Percentiles rank a stretch among this genome's conserved stretches.
These are phyloP conservation scores for Folsomia candida DNA, from an alignment of 2,888 invertebrate genomes.

Conservation along the genomic window DNA sequence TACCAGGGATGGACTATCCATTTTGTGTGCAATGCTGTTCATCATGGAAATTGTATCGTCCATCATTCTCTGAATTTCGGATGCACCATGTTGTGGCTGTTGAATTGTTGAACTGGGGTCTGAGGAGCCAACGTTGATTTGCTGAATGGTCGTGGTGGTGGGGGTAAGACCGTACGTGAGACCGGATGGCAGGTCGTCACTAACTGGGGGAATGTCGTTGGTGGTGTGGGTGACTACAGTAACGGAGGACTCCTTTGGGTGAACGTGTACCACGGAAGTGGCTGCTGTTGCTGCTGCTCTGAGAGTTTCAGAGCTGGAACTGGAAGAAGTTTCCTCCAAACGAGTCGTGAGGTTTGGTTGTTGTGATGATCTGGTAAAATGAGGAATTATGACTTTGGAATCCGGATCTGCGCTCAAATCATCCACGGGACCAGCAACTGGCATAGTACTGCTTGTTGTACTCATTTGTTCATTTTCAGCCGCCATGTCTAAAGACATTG, in stretches of 20 bases:
- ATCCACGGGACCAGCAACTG: slow-evolving; percentile 54
- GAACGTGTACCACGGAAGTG: slow-evolving; percentile 43
- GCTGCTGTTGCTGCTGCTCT: slow-evolving; percentile 31
- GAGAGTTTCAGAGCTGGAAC: slow-evolving; percentile 44
- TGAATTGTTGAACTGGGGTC: background rate
- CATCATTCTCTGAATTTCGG: slow-evolving; percentile 44
- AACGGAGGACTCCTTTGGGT: slow-evolving; percentile 26
- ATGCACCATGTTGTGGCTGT: slow-evolving; percentile 14
- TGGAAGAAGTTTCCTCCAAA: slow-evolving; percentile 35
- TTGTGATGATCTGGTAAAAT: slow-evolving; percentile 23
- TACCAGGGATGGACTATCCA: slow-evolving; percentile 36
- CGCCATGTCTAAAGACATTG: slow-evolving; percentile 76
- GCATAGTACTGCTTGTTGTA: slow-evolving; percentile 55
- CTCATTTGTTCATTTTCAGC: slow-evolving; percentile 55
- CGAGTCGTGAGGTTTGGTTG: slow-evolving; percentile 5
- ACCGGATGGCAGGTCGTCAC: slow-evolving; percentile 15
- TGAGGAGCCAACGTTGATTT: background rate
- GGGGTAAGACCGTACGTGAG: background rate
- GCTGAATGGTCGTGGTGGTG: slow-evolving; percentile 2
- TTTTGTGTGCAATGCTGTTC: slow-evolving; percentile 42
- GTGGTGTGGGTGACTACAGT: slow-evolving; percentile 25
- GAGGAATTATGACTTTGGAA: slow-evolving; percentile 49
- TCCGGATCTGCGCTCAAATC: slow-evolving; percentile 62
- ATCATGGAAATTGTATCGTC: slow-evolving; percentile 45
- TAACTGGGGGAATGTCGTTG: slow-evolving; percentile 9